Conservation (phyloP, 2,113 vertebrate genomes). For the Coregonus clupeaformis region DNA sequence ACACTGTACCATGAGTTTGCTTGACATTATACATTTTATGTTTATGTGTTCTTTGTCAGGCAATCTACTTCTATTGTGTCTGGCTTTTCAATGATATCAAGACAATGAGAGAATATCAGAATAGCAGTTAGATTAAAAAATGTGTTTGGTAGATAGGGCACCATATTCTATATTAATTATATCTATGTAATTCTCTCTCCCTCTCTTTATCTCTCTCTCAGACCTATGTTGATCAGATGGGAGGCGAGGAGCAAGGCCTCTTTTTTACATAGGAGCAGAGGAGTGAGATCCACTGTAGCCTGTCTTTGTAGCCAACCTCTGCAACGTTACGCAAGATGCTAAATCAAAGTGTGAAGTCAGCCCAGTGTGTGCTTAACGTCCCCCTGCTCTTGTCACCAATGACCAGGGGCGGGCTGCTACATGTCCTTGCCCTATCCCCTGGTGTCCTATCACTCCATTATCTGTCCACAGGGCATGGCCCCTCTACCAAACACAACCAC, state of each 20-base stretch:
- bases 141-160: too few relatives aligned
- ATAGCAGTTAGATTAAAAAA: too few relatives aligned
- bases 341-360: constrained; percentile 77
- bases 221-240: constrained; percentile 35
- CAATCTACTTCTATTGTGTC: neutral
- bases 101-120: neutral
- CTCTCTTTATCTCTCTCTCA: constrained; percentile 11
- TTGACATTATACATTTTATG: neutral
- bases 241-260: constrained; percentile 52
- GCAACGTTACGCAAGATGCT: constrained; percentile 72
- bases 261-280: constrained; percentile 57
- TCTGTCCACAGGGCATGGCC: constrained; percentile 75
- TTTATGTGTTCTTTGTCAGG: neutral
- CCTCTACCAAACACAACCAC: constrained; percentile 70
- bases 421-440: constrained; percentile 76
- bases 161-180: too few relatives aligned
- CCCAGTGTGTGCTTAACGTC: constrained; percentile 74
- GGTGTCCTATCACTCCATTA: constrained; percentile 77
- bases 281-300: constrained; percentile 47
- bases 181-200: too few relatives aligned
- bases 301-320: constrained; percentile 56
- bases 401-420: constrained; percentile 73
- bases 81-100: too few relatives aligned
- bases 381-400: constrained; percentile 74
- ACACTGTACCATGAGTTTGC: neutral